Percentiles rank a stretch among this genome's conserved stretches.
Conservation (phyloP, 2,113 vertebrate genomes). For the Aspiorhynchus laticeps region DNA sequence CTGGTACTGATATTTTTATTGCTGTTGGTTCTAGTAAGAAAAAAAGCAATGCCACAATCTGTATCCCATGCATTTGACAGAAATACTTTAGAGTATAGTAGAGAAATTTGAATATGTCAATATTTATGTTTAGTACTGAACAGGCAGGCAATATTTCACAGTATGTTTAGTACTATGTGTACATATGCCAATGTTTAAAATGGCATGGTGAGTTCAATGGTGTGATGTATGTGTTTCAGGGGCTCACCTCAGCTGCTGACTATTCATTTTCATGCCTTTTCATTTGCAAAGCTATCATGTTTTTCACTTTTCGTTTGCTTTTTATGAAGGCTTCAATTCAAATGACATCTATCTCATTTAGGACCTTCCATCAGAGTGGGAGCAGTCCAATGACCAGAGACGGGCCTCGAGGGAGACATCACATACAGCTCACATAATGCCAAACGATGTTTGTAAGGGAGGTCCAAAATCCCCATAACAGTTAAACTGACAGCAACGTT, state of each 20-base stretch:
- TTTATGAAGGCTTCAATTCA: constrained; percentile 34
- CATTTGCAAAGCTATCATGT: constrained; percentile 7
- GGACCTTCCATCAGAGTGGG: background rate
- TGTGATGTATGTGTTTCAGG: constrained; percentile 5
- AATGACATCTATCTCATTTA: constrained; percentile 36
- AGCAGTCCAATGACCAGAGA: constrained; percentile 38
- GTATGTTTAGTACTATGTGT: background rate
- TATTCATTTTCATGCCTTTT: constrained; percentile 32
- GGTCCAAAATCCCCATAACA: constrained; percentile 40
- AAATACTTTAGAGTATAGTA: constrained; percentile 14
- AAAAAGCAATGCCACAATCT: background rate
- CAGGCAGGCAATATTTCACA: constrained; percentile 8
- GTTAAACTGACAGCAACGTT: constrained; percentile 40
- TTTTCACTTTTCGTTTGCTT: constrained; percentile 19
- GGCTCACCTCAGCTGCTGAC: constrained; percentile 11
- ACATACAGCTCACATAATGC: constrained; percentile 14
- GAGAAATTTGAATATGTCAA: constrained; percentile 5
- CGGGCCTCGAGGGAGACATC: constrained; percentile 6
- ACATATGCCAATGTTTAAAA: background rate
- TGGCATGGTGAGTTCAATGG: background rate
- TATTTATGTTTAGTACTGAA: constrained; percentile 18
- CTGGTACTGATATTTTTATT: background rate
- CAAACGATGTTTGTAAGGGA: constrained; percentile 26
- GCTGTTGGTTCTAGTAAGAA: background rate
- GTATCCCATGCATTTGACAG: background rate